phyloP scores from a whole-genome alignment of 35 echinoderm and acorn worm genomes.

The Ophiothrix spiculata region DNA sequence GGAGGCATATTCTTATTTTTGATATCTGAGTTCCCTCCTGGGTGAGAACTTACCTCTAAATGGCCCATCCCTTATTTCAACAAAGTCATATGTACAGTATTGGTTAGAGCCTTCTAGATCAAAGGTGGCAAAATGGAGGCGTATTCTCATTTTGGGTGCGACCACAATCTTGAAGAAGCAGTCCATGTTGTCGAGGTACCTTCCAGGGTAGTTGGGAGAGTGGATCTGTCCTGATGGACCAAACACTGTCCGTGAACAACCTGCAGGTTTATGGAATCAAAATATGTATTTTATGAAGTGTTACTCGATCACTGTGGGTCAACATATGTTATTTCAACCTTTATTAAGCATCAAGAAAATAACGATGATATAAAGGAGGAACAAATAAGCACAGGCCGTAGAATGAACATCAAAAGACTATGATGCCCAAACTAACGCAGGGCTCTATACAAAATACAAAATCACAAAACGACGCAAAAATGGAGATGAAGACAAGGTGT shows the following conservation, averaged over 20 bases:
- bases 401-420: too few species aligned
- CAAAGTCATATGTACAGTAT: slow-evolving; percentile 87
- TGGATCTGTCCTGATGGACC: slow-evolving; percentile 63
- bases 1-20: slow-evolving; percentile 54
- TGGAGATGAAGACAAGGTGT: too few species aligned
- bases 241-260: slow-evolving; percentile 82
- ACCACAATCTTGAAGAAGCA: slow-evolving; percentile 87
- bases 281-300: too few species aligned
- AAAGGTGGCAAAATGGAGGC: slow-evolving; percentile 70
- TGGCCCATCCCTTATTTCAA: slow-evolving; percentile 85
- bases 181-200: slow-evolving; percentile 75
- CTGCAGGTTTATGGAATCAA: slow-evolving; percentile 28
- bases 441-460: too few species aligned
- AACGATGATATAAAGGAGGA: too few species aligned
- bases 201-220: slow-evolving; percentile 91
- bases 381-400: too few species aligned
- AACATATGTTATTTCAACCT: too few species aligned
- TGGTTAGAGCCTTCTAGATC: slow-evolving; percentile 59
- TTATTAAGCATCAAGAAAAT: too few species aligned
- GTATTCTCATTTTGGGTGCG: slow-evolving; percentile 50
- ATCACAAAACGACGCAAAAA: too few species aligned
- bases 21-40: slow-evolving; percentile 63
- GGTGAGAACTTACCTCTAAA: slow-evolving; percentile 73
- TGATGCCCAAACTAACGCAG: too few species aligned
- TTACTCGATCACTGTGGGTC: too few species aligned